Conservation (phyloP, 2,797 vertebrate genomes). For the Sebastes diploproa region DNA sequence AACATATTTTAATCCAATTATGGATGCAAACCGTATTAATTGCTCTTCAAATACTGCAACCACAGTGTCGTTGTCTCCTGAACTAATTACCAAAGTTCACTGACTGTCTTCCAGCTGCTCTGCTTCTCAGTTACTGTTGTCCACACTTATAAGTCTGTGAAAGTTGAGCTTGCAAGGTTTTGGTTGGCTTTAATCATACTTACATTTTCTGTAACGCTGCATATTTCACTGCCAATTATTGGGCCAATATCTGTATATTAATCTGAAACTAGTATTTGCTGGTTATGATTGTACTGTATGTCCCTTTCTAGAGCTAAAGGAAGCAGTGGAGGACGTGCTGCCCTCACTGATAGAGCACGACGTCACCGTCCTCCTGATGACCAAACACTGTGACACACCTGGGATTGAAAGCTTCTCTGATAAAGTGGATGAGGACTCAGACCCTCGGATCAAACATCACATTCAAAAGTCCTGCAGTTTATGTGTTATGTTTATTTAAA, state of each 20-base stretch:
- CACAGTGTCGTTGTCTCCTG: no score
- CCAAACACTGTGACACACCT: conserved; percentile 73
- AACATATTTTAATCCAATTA: no score
- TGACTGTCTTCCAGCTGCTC: no score
- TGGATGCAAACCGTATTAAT: no score
- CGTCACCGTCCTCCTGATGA: conserved; percentile 82
- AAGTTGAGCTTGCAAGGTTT: no score
- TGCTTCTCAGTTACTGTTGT: no score
- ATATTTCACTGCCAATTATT: no score
- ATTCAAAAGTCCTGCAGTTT: conserved; percentile 83
- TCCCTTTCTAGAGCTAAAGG: conserved; percentile 80
- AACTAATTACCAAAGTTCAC: no score
- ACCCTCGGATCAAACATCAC: conserved; percentile 83
- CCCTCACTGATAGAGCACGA: conserved; percentile 81
- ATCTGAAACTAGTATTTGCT: not conserved
- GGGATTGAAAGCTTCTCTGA: conserved; percentile 81
- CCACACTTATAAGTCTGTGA: no score
- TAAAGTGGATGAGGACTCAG: conserved; percentile 80
- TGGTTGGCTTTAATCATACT: no score
- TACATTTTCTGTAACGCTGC: no score
- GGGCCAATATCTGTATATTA: not conserved
- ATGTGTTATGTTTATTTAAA: conserved; percentile 25
- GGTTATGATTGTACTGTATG: not conserved
- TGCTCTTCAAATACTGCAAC: no score
- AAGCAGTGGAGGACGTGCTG: conserved; percentile 85